phyloP scores from a whole-genome alignment of 2,888 invertebrate genomes.

The Dolomedes plantarius region DNA sequence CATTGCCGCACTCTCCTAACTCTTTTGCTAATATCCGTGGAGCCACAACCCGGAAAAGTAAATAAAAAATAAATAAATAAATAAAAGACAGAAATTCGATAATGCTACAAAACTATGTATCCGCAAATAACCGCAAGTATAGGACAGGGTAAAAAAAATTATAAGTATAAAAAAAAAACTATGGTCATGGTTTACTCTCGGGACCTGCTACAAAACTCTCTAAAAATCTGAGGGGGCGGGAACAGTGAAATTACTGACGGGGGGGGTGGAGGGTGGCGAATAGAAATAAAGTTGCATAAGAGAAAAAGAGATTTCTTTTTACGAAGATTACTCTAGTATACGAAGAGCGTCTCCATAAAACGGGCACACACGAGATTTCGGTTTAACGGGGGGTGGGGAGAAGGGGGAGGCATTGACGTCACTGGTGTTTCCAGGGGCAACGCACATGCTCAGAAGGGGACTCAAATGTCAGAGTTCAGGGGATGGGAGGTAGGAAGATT shows the following conservation, averaged over 20 bases:
- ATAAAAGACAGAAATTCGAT: background rate
- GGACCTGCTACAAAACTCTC: background rate
- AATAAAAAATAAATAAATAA: background rate
- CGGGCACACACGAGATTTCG: background rate
- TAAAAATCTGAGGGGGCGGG: background rate
- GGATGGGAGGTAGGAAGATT: background rate
- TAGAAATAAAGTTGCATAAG: slow-evolving; percentile 45
- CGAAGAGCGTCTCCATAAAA: slow-evolving; percentile 61
- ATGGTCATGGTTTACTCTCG: background rate
- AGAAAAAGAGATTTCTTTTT: slow-evolving; percentile 46
- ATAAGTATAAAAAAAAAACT: background rate
- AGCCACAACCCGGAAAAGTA: background rate
- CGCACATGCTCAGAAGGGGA: slow-evolving; percentile 37
- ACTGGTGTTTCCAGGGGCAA: slow-evolving; percentile 45
- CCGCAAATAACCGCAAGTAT: background rate
- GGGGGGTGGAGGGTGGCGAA: slow-evolving; percentile 2
- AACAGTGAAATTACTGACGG: background rate
- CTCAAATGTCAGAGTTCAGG: slow-evolving; percentile 67
- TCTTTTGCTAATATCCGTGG: background rate
- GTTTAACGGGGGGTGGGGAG: background rate
- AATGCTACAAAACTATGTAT: background rate
- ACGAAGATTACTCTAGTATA: slow-evolving; percentile 51
- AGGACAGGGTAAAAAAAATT: background rate
- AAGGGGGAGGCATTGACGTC: slow-evolving; percentile 51
- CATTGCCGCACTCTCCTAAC: background rate